Conservation (phyloP, 2,113 vertebrate genomes). For the Syngnathus typhle region DNA sequence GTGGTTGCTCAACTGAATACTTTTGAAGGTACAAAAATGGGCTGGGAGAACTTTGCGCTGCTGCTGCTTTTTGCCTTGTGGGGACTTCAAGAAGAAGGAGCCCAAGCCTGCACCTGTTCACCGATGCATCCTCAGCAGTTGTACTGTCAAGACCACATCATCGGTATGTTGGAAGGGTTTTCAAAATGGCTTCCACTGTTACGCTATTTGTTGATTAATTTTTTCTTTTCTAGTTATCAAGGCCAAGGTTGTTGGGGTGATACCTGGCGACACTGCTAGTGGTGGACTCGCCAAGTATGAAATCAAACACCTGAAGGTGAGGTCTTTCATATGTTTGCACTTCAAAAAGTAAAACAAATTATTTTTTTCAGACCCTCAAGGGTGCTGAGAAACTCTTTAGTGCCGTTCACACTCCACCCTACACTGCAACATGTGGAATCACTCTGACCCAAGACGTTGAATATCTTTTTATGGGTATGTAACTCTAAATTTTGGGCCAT, state of each 20-base stretch:
- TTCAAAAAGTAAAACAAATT: not conserved
- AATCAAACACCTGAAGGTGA: not conserved
- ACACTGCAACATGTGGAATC: conserved; percentile 85
- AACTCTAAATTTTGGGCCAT: too few species aligned
- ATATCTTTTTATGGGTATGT: conserved; percentile 86
- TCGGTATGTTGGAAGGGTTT: conserved; percentile 45
- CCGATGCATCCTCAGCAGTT: not conserved
- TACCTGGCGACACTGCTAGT: too few species aligned
- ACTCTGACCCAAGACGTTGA: conserved; percentile 80
- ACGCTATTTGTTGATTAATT: too few species aligned
- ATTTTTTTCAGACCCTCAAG: conserved; percentile 84
- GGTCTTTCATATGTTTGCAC: not conserved
- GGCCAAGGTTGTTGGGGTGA: not conserved
- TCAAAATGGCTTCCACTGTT: too few species aligned
- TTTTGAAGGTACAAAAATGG: not conserved
- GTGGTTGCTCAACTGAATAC: too few species aligned
- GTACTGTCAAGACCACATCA: not conserved
- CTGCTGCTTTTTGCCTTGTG: not conserved
- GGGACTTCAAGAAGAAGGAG: not conserved
- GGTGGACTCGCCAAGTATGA: not conserved
- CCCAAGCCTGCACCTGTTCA: not conserved
- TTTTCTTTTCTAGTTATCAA: not conserved
- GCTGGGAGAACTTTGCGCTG: not conserved
- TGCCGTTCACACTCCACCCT: conserved; percentile 83
- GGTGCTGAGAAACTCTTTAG: conserved; percentile 79